Evolutionary conservation across 2,113 vertebrate genomes (phyloP).

Genomic region (Rhinoptilus africanus): DNA sequence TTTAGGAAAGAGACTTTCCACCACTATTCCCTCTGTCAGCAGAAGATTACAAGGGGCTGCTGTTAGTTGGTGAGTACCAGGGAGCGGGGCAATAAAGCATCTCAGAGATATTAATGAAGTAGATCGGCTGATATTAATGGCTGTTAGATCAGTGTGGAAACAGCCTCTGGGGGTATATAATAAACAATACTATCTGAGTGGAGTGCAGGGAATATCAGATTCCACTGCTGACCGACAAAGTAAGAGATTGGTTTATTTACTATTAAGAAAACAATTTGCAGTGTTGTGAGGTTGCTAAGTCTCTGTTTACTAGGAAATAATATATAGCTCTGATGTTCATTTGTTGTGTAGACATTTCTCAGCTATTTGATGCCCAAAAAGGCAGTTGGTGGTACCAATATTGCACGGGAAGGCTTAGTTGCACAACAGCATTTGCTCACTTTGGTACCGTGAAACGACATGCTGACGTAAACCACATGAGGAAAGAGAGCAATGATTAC

Average conservation of each 20-base stretch:
- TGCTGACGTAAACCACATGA: background rate
- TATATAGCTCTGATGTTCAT: background rate
- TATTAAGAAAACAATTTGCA: slow-evolving; percentile 30
- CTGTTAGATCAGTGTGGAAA: background rate
- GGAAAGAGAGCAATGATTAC: background rate
- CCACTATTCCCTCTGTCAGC: background rate
- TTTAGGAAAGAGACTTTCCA: background rate
- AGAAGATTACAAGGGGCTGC: background rate
- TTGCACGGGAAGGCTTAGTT: background rate
- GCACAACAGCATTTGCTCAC: background rate
- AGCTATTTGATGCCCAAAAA: background rate
- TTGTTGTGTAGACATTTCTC: background rate
- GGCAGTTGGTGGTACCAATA: background rate
- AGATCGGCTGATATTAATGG: background rate
- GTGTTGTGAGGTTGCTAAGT: background rate
- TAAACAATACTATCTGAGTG: slow-evolving; percentile 7
- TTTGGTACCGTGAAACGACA: background rate
- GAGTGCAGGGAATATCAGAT: background rate
- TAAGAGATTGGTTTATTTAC: slow-evolving; percentile 31
- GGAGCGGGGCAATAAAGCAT: background rate
- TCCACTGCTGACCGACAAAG: background rate
- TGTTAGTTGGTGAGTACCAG: background rate
- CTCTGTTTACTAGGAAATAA: slow-evolving; percentile 28
- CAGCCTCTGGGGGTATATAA: background rate
- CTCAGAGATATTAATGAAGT: background rate